Evolutionary conservation across 2,888 invertebrate species (phyloP), one percentile per base, ranked within the genome.

Genomic region (Crossocerus cetratus): DNA sequence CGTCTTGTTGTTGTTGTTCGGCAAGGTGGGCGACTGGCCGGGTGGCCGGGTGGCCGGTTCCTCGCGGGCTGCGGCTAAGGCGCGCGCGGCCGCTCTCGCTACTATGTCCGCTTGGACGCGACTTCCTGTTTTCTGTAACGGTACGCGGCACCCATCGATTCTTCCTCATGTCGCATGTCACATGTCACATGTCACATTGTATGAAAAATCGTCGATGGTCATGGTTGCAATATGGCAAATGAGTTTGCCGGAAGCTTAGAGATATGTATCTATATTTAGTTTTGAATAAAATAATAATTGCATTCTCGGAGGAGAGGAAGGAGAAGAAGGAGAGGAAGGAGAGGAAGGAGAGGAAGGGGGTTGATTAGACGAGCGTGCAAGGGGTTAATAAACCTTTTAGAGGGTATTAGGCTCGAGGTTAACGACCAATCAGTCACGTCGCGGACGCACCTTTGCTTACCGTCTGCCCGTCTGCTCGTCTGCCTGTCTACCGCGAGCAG

Each of bases 51-150:
- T n/a, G n/a, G n/a, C 21, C 18, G 20, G 43, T 49, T 43, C 22
- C 42, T 14, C 32, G 16, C 53, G 18, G n/a, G 5, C 16, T 44
- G 16, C 53, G 18, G n/a, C 11, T 22, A 1, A 14, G n/a, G 16
- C 20, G 18, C 18, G 16, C 20, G 18, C 18, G 0, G 16, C 18
- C 5, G n/a, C 13, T 32, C 49, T 56, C 45, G 23, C 32, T 5
- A 13, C 14, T 16, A 20, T 22, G 42, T 22, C 11, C 32, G 13
- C 45, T n/a, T 53, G 55, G 18, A 43, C 43, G 69, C 77, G 76
- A 81, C 80, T 82, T 84, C 83, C 84, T 78, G 82, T 79, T 76
- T 78, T 64, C 74, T 67, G 65, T 83, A 85, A 85, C 85, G 84
- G 85, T 81, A 82, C 84, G 80, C 71, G 57, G 63, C 64, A 66